Percentiles rank a stretch among this genome's conserved stretches.
Evolutionary conservation across 1,140 invertebrate species (phyloP).

Genomic region (Nomia melanderi): DNA sequence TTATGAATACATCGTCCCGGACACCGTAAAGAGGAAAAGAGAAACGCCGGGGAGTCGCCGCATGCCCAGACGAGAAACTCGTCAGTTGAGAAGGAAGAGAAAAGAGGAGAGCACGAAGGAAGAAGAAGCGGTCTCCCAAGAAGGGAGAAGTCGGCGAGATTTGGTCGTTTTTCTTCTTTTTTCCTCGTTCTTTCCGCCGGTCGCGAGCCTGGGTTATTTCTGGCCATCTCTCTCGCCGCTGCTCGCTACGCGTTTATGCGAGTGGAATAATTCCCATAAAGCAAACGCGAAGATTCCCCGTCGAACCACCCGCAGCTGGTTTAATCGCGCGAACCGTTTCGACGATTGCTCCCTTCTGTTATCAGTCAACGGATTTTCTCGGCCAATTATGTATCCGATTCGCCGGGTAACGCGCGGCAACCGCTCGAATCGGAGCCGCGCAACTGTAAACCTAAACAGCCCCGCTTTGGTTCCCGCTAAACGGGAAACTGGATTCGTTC

Average conservation of each 20-base stretch:
- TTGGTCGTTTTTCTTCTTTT: conserved; percentile 50
- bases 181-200: conserved; percentile 34
- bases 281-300: not conserved
- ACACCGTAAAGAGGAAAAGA: conserved; percentile 28
- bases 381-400: not conserved
- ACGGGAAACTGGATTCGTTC: not conserved
- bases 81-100: conserved; percentile 20
- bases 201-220: conserved; percentile 56
- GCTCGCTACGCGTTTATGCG: conserved; percentile 23
- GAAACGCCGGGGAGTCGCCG: conserved; percentile 29
- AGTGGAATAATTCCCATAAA: conserved; percentile 28
- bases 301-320: not conserved
- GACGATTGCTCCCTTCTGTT: conserved; percentile 6
- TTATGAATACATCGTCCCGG: conserved; percentile 50
- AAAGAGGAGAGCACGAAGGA: conserved; percentile 35
- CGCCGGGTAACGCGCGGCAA: not conserved
- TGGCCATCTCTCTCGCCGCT: conserved; percentile 34
- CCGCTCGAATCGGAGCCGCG: not conserved
- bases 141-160: conserved; percentile 49
- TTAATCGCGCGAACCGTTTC: conserved; percentile 10
- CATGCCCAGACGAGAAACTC: conserved; percentile 55
- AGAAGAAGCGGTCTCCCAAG: conserved; percentile 11
- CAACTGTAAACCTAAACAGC: not conserved
- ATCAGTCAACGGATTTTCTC: not conserved
- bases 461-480: no score